Conservation (phyloP, 2,888 invertebrate species). For the Carabus problematicus region DNA sequence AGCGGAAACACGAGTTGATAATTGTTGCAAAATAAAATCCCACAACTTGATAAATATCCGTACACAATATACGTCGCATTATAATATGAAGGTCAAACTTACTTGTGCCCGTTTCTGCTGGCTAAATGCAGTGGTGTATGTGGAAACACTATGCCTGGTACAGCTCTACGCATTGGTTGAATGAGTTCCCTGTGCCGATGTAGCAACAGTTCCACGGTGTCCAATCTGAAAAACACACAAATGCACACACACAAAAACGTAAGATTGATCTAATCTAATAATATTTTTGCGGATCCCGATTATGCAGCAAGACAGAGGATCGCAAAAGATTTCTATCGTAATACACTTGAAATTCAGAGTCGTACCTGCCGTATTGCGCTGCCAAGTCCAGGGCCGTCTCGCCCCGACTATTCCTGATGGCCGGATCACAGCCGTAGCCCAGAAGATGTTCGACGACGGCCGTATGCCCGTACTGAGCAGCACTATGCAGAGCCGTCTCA, state of each 20-base stretch:
- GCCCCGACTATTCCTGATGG: constrained; percentile 83
- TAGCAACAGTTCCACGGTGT: constrained; percentile 87
- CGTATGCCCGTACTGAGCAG: constrained; percentile 91
- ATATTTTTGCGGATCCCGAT: too few species aligned
- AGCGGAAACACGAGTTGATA: too few species aligned
- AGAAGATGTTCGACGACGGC: constrained; percentile 83
- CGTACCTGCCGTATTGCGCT: constrained; percentile 86
- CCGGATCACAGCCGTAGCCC: constrained; percentile 86
- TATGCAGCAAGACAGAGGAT: too few species aligned
- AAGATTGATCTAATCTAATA: not conserved
- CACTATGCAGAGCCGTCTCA: constrained; percentile 92
- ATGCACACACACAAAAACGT: not conserved
- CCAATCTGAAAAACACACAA: constrained; percentile 67
- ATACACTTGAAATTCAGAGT: constrained; percentile 46
- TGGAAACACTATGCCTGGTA: constrained; percentile 63
- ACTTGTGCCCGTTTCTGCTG: constrained; percentile 91
- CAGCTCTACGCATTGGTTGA: constrained; percentile 71
- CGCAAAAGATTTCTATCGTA: too few species aligned
- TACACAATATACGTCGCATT: too few species aligned
- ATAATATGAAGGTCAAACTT: constrained; percentile 56
- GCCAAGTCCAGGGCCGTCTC: constrained; percentile 95
- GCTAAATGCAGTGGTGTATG: constrained; percentile 93
- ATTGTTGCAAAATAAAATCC: too few species aligned
- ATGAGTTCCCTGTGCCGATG: constrained; percentile 84
- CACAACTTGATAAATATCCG: too few species aligned